phyloP scores from a whole-genome alignment of 2,797 vertebrate species.

The Choloepus didactylus region DNA sequence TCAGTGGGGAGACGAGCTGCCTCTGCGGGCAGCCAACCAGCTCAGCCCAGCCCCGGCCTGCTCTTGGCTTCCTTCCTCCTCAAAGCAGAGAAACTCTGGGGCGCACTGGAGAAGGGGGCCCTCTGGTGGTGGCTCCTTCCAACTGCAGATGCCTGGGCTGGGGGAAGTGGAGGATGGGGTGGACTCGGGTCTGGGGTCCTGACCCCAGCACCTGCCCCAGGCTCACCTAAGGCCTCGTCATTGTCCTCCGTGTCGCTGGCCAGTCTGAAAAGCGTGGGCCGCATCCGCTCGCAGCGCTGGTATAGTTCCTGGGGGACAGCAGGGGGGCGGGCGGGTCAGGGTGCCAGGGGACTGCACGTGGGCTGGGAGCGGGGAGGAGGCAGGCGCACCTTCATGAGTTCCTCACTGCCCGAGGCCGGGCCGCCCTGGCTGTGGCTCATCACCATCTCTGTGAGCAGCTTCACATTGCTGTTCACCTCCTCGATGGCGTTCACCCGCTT shows the following conservation, averaged over 20 bases:
- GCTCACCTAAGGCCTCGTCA: conserved; percentile 96
- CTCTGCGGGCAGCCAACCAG: rapidly evolving
- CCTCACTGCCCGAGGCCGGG: conserved; percentile 91
- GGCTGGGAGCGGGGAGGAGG: rapidly evolving
- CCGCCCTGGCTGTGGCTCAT: conserved; percentile 92
- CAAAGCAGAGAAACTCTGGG: neutral
- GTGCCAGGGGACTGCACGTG: rapidly evolving
- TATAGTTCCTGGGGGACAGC: conserved; percentile 93
- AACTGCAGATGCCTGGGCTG: neutral
- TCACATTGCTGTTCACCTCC: conserved; percentile 98
- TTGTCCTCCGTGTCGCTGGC: conserved; percentile 99
- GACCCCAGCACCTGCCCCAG: rapidly evolving
- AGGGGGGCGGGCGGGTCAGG: neutral
- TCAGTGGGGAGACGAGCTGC: neutral
- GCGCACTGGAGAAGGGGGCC: conserved; percentile 18
- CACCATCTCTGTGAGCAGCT: conserved; percentile 96
- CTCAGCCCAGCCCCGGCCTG: too few species aligned
- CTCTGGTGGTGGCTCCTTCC: conserved; percentile 56
- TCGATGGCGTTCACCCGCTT: conserved; percentile 97
- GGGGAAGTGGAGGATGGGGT: rapidly evolving
- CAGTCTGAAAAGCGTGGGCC: conserved; percentile 97
- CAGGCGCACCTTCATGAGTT: conserved; percentile 94
- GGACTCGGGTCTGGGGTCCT: neutral
- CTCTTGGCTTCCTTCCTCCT: neutral
- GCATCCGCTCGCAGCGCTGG: conserved; percentile 98